A percentile compares a stretch with the other conserved stretches of the same genome.
Evolutionary conservation across 2,113 vertebrate species (phyloP).

Genomic region (Pseudopipra pipra): DNA sequence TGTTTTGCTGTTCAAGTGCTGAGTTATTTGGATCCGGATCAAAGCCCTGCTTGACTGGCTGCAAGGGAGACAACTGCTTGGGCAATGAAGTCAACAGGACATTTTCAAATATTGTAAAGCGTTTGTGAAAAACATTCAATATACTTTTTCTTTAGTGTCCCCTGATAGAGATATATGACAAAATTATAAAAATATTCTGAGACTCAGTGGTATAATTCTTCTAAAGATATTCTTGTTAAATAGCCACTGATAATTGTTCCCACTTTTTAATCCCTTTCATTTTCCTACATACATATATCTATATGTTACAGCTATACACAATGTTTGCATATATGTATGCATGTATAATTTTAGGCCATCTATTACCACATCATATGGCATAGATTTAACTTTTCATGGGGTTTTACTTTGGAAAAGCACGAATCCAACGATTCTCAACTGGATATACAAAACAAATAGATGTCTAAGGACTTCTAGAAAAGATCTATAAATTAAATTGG

Average conservation of each 20-base stretch:
- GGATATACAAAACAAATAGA: neutral
- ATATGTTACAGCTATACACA: neutral
- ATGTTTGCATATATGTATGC: neutral
- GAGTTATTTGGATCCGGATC: neutral
- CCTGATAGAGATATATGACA: neutral
- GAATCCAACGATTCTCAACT: neutral
- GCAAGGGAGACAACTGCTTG: neutral
- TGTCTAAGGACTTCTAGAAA: neutral
- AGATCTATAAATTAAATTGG: neutral
- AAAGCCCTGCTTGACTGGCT: neutral
- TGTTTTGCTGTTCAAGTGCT: neutral
- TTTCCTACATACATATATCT: neutral
- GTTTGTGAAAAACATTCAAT: neutral
- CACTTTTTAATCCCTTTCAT: neutral
- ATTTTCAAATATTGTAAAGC: neutral
- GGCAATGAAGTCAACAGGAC: neutral
- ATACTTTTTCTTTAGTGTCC: neutral
- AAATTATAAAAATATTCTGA: neutral
- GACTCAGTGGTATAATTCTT: neutral
- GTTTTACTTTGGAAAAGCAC: neutral
- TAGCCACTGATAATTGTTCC: neutral
- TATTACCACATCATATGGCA: neutral
- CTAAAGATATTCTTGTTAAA: neutral
- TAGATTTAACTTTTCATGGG: neutral
- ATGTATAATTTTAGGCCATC: neutral